Evolutionary conservation across 2,797 vertebrate genomes (phyloP), one percentile per base, ranked within the genome.

Genomic region (Poecilia wingei): DNA sequence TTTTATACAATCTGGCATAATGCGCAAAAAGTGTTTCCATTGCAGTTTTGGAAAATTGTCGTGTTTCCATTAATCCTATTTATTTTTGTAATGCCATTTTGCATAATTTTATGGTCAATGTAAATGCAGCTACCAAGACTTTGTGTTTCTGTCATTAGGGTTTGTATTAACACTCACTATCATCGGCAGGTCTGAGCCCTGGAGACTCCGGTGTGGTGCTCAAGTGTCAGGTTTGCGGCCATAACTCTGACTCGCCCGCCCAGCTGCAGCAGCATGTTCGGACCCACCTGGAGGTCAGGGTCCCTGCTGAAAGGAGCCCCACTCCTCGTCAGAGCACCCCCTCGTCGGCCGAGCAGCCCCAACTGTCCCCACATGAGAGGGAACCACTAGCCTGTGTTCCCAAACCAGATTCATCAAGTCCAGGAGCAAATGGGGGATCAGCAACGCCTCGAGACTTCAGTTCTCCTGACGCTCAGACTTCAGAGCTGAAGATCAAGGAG

Each of bases 261-360:
- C 88, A 95, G 13, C 96, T 98, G 68, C 97, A 97, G 22, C 97
- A 98, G 87, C 98, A 97, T n/a, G 82, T 97, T 1, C 93, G 95
- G 73, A 95, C 96, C 76, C 97, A 97, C 4, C 91, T 96, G n/a
- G 95, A 96, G 90, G 82, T 86, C 84, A 10, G 78, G 75, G 22
- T 94, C 43, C 95, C 94, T 1, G 89, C 90, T 0, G 94, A 93
- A 72, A 92, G 78, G 86, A 95, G 74, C 69, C 95, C 88, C 53
- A 87, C 90, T 8, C 94, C 88, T 3, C 79, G 90, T 1, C 96
- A 96, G 3, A 83, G 94, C 64, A 87, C 94, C 14, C 95, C 87
- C 1, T 71, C 84, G 1, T 91, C 76, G 0, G 61, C 74, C 0
- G 94, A 95, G 0, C 57, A 91, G 25, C 80, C 93, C 0, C 90